Percentiles rank a stretch among this genome's conserved stretches.
These are phyloP conservation scores for Epistrophella euchroma DNA, from an alignment of 2,888 invertebrate species.

Conservation along the genomic window DNA sequence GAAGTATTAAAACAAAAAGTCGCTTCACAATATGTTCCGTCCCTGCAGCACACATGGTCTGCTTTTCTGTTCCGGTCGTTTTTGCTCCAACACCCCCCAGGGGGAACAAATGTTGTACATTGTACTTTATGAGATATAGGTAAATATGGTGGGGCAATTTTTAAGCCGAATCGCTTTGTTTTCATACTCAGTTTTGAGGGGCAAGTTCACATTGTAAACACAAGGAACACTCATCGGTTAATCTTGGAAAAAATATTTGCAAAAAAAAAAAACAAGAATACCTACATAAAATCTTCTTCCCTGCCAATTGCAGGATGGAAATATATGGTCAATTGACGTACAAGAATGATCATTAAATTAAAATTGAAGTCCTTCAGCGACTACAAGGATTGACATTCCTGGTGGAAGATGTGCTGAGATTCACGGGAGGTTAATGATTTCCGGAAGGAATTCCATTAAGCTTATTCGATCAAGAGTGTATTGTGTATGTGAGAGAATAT, in stretches of 20 bases:
- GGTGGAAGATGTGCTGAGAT: constrained; percentile 38
- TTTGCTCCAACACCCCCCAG: not conserved
- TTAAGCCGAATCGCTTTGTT: constrained; percentile 46
- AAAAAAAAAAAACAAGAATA: constrained; percentile 5
- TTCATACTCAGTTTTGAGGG: not conserved
- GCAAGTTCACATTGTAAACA: constrained; percentile 13
- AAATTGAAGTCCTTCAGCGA: constrained; percentile 17
- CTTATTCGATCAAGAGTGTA: constrained; percentile 32
- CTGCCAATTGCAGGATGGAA: constrained; percentile 36
- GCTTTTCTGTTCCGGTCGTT: constrained; percentile 54
- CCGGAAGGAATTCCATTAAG: constrained; percentile 69
- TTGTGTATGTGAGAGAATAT: constrained; percentile 1
- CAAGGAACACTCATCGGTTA: constrained; percentile 48
- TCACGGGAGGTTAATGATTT: constrained; percentile 64
- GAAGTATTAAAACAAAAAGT: constrained; percentile 49
- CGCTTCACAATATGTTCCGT: constrained; percentile 27
- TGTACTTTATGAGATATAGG: constrained; percentile 64
- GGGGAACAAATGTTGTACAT: not conserved
- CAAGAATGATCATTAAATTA: constrained; percentile 68
- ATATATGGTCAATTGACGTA: constrained; percentile 28
- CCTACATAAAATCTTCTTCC: not conserved
- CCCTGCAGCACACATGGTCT: not conserved
- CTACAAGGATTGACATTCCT: constrained; percentile 56
- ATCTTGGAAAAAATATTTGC: constrained; percentile 17
- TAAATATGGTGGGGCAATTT: constrained; percentile 42